Evolutionary conservation across 2,888 invertebrate genomes (phyloP).

Genomic region (Philereme transversata): DNA sequence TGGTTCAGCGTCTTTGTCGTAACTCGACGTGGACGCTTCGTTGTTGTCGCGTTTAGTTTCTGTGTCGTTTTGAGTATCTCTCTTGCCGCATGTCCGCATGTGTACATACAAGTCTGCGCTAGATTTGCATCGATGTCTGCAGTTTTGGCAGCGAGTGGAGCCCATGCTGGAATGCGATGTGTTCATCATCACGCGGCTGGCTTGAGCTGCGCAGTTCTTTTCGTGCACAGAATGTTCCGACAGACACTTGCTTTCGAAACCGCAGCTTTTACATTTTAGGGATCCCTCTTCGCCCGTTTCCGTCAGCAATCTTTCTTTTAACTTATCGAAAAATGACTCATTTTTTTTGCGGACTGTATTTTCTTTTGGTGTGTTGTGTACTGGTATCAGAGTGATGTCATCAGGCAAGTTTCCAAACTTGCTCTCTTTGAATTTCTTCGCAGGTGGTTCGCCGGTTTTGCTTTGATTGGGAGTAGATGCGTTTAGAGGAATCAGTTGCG

Average conservation of each 20-base stretch:
- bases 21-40: constrained; percentile 56
- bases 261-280: constrained; percentile 87
- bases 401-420: constrained; percentile 54
- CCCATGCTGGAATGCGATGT: constrained; percentile 80
- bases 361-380: constrained; percentile 59
- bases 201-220: constrained; percentile 85
- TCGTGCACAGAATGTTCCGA: constrained; percentile 92
- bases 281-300: constrained; percentile 86
- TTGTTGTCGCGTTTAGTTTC: constrained; percentile 62
- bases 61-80: constrained; percentile 53
- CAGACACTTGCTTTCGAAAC: constrained; percentile 91
- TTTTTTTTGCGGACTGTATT: constrained; percentile 83
- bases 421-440: constrained; percentile 70
- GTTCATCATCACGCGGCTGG: constrained; percentile 67
- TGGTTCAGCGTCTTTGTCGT: constrained; percentile 76
- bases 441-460: constrained; percentile 69
- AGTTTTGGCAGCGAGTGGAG: constrained; percentile 93
- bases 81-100: constrained; percentile 87
- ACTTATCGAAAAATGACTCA: constrained; percentile 91
- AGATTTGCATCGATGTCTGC: constrained; percentile 93
- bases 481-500: constrained; percentile 89
- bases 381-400: constrained; percentile 62
- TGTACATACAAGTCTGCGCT: constrained; percentile 91
- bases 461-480: constrained; percentile 73
- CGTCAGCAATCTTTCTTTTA: constrained; percentile 89